Conservation (phyloP, 2,797 vertebrate genomes). For the Dermochelys coriacea region DNA sequence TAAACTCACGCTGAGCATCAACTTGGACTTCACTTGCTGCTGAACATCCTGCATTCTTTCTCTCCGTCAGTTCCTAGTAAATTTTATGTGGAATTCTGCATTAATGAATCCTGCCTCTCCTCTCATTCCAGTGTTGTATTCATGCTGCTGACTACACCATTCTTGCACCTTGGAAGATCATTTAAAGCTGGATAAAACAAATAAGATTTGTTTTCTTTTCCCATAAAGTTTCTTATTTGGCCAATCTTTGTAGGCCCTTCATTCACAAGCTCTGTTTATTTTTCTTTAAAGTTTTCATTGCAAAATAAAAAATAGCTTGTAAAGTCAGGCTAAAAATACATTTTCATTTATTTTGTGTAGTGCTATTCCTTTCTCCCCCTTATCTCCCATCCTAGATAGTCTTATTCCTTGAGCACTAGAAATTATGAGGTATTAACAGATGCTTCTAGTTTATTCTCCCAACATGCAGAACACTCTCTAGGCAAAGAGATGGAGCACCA, state of each 20-base stretch:
- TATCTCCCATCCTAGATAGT: background rate
- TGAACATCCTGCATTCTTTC: conserved; percentile 61
- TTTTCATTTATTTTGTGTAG: conserved; percentile 20
- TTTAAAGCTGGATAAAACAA: background rate
- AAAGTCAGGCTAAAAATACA: conserved; percentile 8
- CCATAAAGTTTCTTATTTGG: background rate
- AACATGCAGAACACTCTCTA: background rate
- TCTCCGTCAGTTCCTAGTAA: conserved; percentile 42
- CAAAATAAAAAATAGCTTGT: conserved; percentile 10
- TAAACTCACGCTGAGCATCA: conserved; percentile 73
- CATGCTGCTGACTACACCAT: background rate
- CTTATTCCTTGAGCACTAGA: conserved; percentile 6
- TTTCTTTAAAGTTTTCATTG: background rate
- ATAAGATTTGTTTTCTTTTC: background rate
- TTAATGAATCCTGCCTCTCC: conserved; percentile 52
- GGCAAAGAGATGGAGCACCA: background rate
- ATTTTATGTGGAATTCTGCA: conserved; percentile 57
- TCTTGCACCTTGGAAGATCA: background rate
- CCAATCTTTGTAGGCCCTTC: background rate
- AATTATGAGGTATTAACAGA: background rate
- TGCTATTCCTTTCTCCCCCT: background rate
- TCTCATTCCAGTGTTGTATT: conserved; percentile 3
- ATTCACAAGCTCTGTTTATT: background rate
- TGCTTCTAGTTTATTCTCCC: background rate
- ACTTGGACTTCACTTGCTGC: conserved; percentile 73